Base-by-base conservation (phyloP, 2,888 invertebrate genomes). In the Spialia ferax region DNA sequence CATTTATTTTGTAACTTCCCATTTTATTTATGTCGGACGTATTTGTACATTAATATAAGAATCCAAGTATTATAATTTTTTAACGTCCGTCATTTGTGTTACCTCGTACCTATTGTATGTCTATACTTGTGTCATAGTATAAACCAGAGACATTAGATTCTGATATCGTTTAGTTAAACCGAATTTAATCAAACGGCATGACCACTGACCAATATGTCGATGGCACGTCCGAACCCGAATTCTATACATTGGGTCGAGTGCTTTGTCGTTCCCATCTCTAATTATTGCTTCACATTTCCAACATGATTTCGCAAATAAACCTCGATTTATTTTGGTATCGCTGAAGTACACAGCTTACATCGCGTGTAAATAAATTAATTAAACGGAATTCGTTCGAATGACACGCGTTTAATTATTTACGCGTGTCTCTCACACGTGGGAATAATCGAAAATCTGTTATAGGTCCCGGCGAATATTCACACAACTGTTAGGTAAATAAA, bases 341-440 rank as follows among this genome's bases (percentile, higher is more conserved):
- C 35, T 50, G 35, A 18, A 64, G 64, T 50, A 32, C 22, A 45
- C 22, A 20, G 23, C 11, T 50, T 48, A 50, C 22, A 48, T 32
- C 20, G 29, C 23, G n/a, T 50, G 8, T 48, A 57, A 48, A 57
- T 57, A 20, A 63, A 56, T 64, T 56, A 50, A 50, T 55, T 35
- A 45, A 50, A 8, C 54, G 56, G 48, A 29, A 64, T 15, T 45
- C 55, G 20, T 59, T 15, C 15, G 48, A 61, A 61, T 61, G 48
- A 45, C 60, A 61, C 13, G 48, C 42, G 60, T 61, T 61, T 61
- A 61, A 61, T 61, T 61, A 61, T 45, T 60, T 45, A 48, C 48
- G 60, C 60, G 45, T 23, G 48, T 18, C 18, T 11, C 29, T 48
- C 18, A 29, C 60, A 29, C 26, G 45, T 23, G 59, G 59, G 59